Base-by-base conservation (phyloP, 2,797 vertebrate species). In the Lacerta viridis region DNA sequence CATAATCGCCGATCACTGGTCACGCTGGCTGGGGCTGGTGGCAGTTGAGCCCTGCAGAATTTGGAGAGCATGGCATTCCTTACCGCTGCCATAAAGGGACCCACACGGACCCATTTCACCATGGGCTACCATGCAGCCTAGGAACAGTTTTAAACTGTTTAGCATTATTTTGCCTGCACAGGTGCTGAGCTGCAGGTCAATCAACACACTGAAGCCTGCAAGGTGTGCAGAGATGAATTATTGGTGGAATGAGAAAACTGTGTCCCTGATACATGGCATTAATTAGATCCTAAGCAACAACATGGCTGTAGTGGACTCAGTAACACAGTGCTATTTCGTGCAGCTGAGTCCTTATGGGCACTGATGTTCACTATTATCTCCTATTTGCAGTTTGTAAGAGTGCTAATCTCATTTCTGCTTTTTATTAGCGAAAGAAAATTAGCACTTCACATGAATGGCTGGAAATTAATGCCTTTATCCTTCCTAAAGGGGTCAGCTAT, bases 381-480 rank as follows among this genome's bases (percentile, higher is more conserved):
- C 25, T 69, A 86, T 43, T 88, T 87, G 81, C 68, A 90, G 71
- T 84, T 71, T 89, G 80, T 83, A 88, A 79, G 88, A 90, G 76
- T 89, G 85, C 69, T 89, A 84, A 79, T 89, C 23, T n/a, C 11
- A 93, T 80, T 85, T 86, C 81, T 82, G 50, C 86, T 91, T 91
- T 80, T 74, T 78, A 79, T 50, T 86, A 86, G 89, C 75, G 95
- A 95, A 95, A 71, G 90, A 93, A 93, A 92, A 81, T 87, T 86
- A 92, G 88, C 87, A 93, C 91, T 93, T 89, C 93, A 90, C 89
- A 93, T 90, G 90, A 50, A 87, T 85, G 0, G 0, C 10, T 36
- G 84, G 80, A 88, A 94, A 94, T 80, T 88, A 93, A 86, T 55
- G 83, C 43, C 78, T 87, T 94, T 77, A 66, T 59, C 85, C 74